These are phyloP conservation scores for Cirrhinus mrigala DNA, from an alignment of 2,797 vertebrate species.

Conservation along the genomic window DNA sequence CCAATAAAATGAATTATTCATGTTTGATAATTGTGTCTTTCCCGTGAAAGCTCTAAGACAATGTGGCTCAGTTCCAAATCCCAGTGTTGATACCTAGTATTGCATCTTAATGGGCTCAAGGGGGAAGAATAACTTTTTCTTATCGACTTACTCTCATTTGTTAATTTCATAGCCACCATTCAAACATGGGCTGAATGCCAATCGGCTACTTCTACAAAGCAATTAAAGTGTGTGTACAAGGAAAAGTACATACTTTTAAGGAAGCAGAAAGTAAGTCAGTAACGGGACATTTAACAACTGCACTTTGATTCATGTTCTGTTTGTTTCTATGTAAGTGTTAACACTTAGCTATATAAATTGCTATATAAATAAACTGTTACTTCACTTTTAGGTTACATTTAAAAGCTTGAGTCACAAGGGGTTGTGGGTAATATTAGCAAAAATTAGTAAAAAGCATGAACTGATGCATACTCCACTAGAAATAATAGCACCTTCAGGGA, in stretches of 20 bases:
- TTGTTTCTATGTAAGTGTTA: neutral
- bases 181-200: slow-evolving; percentile 7
- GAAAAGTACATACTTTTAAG: neutral
- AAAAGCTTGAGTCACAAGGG: neutral
- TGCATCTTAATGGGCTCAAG: slow-evolving; percentile 30
- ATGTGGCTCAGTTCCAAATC: slow-evolving; percentile 30
- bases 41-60: slow-evolving; percentile 2
- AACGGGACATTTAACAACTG: neutral
- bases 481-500: neutral
- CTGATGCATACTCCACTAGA: neutral
- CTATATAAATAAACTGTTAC: neutral
- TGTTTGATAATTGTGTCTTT: slow-evolving; percentile 19
- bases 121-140: slow-evolving; percentile 36
- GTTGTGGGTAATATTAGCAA: neutral
- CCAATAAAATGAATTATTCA: slow-evolving; percentile 40
- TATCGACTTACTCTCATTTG: slow-evolving; percentile 39
- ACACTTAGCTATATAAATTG: neutral
- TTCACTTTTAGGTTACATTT: neutral
- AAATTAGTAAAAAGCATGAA: neutral
- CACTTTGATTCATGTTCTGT: neutral
- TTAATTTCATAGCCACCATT: slow-evolving; percentile 21
- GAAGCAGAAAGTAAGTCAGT: neutral
- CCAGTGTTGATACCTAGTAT: slow-evolving; percentile 7
- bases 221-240: neutral
- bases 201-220: neutral